Conservation (phyloP, 1,140 invertebrate species). For the Caenorhabditis latens region DNA sequence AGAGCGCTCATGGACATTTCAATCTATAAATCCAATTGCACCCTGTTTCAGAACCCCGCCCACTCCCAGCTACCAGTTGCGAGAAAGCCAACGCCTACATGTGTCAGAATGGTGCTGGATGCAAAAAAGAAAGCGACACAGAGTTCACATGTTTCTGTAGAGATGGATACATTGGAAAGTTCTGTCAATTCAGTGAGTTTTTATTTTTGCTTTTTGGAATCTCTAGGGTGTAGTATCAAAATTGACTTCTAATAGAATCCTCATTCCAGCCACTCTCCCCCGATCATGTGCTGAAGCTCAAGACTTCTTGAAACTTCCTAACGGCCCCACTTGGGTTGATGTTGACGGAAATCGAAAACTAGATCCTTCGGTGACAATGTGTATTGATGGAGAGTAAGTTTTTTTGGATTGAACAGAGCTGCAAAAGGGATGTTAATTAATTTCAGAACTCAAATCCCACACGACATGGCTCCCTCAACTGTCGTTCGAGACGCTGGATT, state of each 20-base stretch:
- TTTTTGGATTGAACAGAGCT: background rate
- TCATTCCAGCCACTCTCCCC: slow-evolving; percentile 39
- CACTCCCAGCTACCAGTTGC: background rate
- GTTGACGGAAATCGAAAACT: slow-evolving; percentile 53
- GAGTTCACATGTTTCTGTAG: slow-evolving; percentile 44
- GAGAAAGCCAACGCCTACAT: slow-evolving; percentile 53
- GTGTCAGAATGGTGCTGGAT: slow-evolving; percentile 55
- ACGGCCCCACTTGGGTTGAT: slow-evolving; percentile 54
- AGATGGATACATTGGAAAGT: slow-evolving; percentile 45
- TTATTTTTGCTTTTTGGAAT: background rate
- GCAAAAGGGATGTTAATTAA: background rate
- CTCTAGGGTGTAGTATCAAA: too few relatives aligned
- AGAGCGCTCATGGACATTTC: too few relatives aligned
- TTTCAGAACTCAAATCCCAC: slow-evolving; percentile 50
- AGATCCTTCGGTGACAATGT: slow-evolving; percentile 27
- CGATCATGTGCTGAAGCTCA: slow-evolving; percentile 59
- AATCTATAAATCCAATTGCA: too few relatives aligned
- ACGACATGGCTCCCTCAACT: slow-evolving; percentile 42
- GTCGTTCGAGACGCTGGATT: slow-evolving; percentile 25
- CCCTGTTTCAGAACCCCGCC: background rate
- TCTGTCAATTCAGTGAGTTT: slow-evolving; percentile 62
- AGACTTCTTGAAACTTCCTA: slow-evolving; percentile 52
- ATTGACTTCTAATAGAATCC: too few relatives aligned
- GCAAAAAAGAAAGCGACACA: slow-evolving; percentile 24
- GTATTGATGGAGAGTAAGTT: slow-evolving; percentile 37